Evolutionary conservation across 1,140 invertebrate genomes (phyloP), one percentile per base, ranked within the genome.

Genomic region (Forficula auricularia): DNA sequence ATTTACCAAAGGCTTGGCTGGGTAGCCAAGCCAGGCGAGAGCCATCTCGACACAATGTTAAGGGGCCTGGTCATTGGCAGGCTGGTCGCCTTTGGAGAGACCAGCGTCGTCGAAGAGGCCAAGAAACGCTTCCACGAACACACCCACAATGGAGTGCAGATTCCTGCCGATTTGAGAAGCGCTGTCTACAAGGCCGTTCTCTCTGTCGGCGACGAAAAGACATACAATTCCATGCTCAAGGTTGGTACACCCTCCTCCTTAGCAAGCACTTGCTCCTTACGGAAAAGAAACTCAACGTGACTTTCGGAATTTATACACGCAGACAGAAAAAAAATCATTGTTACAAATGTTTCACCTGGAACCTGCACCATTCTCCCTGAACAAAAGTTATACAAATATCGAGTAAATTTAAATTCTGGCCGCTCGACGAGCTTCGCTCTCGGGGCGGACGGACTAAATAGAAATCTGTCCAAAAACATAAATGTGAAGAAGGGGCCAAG

Each of bases 101-200:
- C 75, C 8, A 67, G 71, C 0, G 77, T 79, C 0, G 75, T 90
- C 12, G 64, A 67, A 6, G 80, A 90, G 56, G 86, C 88, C 0
- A 71, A 73, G 44, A 66, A 56, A 41, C 71, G 79, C 37, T 89
- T 94, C 61, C 66, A 71, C 34, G 63, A 60, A 15, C 84, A 91
- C 60, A 57, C 72, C 2, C 62, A 63, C 43, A 73, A 74, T 19
- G 63, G 62, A 43, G 56, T 61, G n/a, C 54, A 64, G 1, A 64
- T 97, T 43, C 71, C 82, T n/a, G 86, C 90, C 3, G 91, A 97
- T 68, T 62, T 98, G 32, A 72, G 90, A 27, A 72, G 72, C 41
- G 71, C 82, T 35, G 89, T 94, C 49, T 97, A 94, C 61, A 74
- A 77, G 52, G 82, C 82, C 6, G 83, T 85, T 12, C 64, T 91